Percentiles rank a stretch among this genome's conserved stretches.
phyloP scores from a whole-genome alignment of 2,888 invertebrate species.

The Netelia virgata region DNA sequence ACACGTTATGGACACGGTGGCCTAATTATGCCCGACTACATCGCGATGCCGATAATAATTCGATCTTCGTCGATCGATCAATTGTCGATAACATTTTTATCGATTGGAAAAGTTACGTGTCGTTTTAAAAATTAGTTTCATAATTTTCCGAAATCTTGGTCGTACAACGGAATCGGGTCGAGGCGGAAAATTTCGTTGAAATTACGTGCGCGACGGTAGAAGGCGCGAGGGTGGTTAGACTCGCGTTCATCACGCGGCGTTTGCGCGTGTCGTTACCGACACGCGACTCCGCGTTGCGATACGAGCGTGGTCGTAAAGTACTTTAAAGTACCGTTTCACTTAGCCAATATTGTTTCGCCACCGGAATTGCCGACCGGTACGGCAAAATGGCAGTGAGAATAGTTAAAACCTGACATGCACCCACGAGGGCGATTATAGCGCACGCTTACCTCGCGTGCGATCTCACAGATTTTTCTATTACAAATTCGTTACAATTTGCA shows the following conservation, averaged over 20 bases:
- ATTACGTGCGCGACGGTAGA: slow-evolving; percentile 15
- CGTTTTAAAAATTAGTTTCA: background rate
- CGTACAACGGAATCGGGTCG: background rate
- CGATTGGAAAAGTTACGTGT: too few relatives aligned
- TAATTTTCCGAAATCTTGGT: background rate
- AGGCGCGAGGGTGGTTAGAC: slow-evolving; percentile 4
- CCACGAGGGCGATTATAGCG: slow-evolving; percentile 26
- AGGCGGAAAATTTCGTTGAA: slow-evolving; percentile 45
- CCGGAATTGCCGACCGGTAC: slow-evolving; percentile 63
- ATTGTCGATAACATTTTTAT: too few relatives aligned
- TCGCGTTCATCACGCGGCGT: slow-evolving; percentile 34
- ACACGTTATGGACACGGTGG: too few relatives aligned
- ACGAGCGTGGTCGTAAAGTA: slow-evolving; percentile 62
- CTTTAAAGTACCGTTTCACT: slow-evolving; percentile 71
- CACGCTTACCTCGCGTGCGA: slow-evolving; percentile 64
- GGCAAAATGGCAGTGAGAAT: slow-evolving; percentile 70
- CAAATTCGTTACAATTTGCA: slow-evolving; percentile 20
- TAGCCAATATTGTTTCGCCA: slow-evolving; percentile 50
- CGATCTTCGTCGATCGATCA: too few relatives aligned
- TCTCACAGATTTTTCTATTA: slow-evolving; percentile 50
- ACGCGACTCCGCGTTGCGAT: slow-evolving; percentile 65
- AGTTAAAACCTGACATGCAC: slow-evolving; percentile 64
- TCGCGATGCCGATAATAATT: too few relatives aligned
- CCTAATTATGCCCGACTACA: too few relatives aligned
- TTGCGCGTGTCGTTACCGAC: slow-evolving; percentile 69